Percentiles rank a stretch among this genome's conserved stretches.
Evolutionary conservation across 2,888 invertebrate genomes (phyloP).

Genomic region (Bembecia ichneumoniformis): DNA sequence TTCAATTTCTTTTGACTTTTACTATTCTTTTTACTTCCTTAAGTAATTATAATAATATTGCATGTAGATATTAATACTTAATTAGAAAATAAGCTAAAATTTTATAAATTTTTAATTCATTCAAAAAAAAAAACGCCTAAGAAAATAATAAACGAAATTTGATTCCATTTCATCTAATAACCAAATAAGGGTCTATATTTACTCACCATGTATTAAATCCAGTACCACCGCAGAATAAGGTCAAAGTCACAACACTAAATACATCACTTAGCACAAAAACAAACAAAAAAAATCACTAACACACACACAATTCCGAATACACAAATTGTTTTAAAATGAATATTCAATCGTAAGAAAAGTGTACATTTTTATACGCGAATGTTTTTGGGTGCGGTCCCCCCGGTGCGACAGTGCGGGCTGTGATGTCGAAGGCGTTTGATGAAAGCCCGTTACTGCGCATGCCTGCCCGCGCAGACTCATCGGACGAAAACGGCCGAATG

Average conservation of each 20-base stretch:
- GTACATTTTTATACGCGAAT: constrained; percentile 5
- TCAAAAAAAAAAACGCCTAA: too few relatives aligned
- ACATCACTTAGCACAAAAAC: background rate
- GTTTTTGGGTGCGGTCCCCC: constrained; percentile 31
- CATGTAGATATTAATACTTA: too few relatives aligned
- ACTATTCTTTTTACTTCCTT: too few relatives aligned
- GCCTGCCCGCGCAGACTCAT: constrained; percentile 53
- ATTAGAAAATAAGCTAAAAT: too few relatives aligned
- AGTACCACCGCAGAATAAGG: constrained; percentile 24
- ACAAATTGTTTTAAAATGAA: constrained; percentile 9
- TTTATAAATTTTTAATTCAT: too few relatives aligned
- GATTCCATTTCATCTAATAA: too few relatives aligned
- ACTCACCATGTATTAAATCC: constrained; percentile 48
- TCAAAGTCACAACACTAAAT: background rate
- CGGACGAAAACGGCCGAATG: constrained; percentile 11
- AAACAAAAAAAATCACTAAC: constrained; percentile 18
- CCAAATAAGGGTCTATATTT: background rate
- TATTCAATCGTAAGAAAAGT: background rate
- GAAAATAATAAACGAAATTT: too few relatives aligned
- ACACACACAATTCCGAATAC: constrained; percentile 29
- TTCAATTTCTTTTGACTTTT: too few relatives aligned
- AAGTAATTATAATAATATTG: too few relatives aligned
- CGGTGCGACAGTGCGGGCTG: constrained; percentile 49
- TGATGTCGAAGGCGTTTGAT: constrained; percentile 50
- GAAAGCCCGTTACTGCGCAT: constrained; percentile 48